Percentiles rank a stretch among this genome's conserved stretches.
Evolutionary conservation across 2,113 vertebrate species (phyloP).

Genomic region (Ranitomeya imitator): DNA sequence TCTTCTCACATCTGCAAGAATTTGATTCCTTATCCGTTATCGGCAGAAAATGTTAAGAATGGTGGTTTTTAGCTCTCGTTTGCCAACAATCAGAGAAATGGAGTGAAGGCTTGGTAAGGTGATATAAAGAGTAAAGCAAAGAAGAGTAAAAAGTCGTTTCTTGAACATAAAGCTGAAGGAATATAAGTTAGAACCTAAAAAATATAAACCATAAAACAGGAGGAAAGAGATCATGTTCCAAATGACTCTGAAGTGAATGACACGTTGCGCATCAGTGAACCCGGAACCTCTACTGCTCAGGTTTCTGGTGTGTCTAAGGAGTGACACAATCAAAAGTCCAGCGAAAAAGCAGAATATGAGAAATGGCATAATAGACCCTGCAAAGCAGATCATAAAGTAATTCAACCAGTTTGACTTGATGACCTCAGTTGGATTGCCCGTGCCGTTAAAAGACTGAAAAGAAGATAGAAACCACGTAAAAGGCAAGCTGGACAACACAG

Average conservation of each 20-base stretch:
- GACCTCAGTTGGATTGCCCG: neutral
- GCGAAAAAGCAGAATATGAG: neutral
- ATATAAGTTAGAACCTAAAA: neutral
- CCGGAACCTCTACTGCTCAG: neutral
- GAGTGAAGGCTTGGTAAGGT: neutral
- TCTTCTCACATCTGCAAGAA: neutral
- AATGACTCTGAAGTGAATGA: neutral
- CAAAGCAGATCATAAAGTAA: neutral
- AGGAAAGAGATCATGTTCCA: neutral
- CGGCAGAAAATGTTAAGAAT: neutral
- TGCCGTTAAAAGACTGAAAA: neutral
- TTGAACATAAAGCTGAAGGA: accelerated
- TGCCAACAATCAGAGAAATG: neutral
- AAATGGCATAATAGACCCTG: neutral
- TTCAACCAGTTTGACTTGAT: neutral
- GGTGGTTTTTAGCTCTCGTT: neutral
- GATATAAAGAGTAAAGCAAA: neutral
- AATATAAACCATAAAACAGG: neutral
- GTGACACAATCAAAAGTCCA: neutral
- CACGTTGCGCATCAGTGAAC: neutral
- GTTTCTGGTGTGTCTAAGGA: neutral
- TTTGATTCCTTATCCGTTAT: neutral
- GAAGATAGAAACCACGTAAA: neutral
- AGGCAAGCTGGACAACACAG: neutral
- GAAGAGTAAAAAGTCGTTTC: neutral